A percentile compares a stretch with the other conserved stretches of the same genome.
phyloP scores from a whole-genome alignment of 2,888 invertebrate species.

The Rhamnusium bicolor region DNA sequence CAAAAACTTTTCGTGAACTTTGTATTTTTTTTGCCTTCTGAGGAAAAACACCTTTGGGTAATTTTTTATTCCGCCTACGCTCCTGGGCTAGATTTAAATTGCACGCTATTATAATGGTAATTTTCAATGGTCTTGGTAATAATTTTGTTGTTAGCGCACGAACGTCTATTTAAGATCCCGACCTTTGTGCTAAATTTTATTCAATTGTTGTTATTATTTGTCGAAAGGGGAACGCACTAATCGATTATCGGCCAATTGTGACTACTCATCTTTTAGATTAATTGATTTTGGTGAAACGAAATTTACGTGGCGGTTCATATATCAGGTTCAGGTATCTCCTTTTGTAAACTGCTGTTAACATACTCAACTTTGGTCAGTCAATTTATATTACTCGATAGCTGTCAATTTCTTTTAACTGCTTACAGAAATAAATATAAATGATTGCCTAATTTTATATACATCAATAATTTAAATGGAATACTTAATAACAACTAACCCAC shows the following conservation, averaged over 20 bases:
- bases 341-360: not conserved
- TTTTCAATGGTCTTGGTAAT: slow-evolving; percentile 13
- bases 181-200: slow-evolving; percentile 13
- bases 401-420: not conserved
- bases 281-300: not conserved
- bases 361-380: not conserved
- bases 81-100: not conserved
- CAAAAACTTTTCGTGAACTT: not conserved
- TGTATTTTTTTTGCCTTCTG: not conserved
- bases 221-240: not conserved
- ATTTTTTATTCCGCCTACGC: not conserved
- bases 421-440: not conserved
- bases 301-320: not conserved
- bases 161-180: slow-evolving; percentile 2
- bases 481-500: too few species aligned
- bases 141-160: slow-evolving; percentile 11
- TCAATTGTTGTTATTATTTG: not conserved
- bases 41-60: not conserved
- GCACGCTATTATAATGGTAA: not conserved
- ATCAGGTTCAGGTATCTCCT: not conserved
- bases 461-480: not conserved
- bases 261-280: not conserved
- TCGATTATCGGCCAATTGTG: not conserved
- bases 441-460: not conserved
- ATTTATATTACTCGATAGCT: not conserved